Percentiles rank a stretch among this genome's conserved stretches.
These are phyloP conservation scores for Psittacula echo DNA, from an alignment of 2,797 vertebrate species.

Conservation along the genomic window DNA sequence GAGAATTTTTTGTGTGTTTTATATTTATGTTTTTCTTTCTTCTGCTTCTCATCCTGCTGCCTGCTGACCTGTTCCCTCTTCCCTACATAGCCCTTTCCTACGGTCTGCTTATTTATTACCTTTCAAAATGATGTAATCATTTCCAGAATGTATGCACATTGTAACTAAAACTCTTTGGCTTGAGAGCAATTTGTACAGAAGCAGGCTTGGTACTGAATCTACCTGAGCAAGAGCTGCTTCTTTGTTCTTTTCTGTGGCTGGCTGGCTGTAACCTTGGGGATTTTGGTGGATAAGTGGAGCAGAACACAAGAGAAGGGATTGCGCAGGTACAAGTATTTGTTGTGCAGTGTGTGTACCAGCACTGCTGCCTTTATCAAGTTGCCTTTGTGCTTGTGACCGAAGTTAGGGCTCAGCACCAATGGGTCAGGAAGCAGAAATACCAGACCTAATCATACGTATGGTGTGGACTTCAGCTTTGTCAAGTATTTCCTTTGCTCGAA, in stretches of 20 bases:
- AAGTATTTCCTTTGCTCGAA: not conserved
- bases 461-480: not conserved
- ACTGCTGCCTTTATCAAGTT: not conserved
- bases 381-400: not conserved
- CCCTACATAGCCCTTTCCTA: not conserved
- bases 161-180: not conserved
- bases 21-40: not conserved
- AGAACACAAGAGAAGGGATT: not conserved
- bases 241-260: not conserved
- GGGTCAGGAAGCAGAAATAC: not conserved
- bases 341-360: not conserved
- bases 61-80: not conserved
- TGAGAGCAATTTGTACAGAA: not conserved
- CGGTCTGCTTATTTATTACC: not conserved
- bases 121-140: not conserved
- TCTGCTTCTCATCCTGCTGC: not conserved
- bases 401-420: not conserved
- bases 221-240: not conserved
- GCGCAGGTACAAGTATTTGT: not conserved
- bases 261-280: not conserved
- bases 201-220: not conserved
- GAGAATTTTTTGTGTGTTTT: not conserved
- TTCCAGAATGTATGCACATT: not conserved
- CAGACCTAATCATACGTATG: accelerated
- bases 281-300: not conserved